phyloP scores from a whole-genome alignment of 2,113 vertebrate genomes.

The Psilopogon haemacephalus region DNA sequence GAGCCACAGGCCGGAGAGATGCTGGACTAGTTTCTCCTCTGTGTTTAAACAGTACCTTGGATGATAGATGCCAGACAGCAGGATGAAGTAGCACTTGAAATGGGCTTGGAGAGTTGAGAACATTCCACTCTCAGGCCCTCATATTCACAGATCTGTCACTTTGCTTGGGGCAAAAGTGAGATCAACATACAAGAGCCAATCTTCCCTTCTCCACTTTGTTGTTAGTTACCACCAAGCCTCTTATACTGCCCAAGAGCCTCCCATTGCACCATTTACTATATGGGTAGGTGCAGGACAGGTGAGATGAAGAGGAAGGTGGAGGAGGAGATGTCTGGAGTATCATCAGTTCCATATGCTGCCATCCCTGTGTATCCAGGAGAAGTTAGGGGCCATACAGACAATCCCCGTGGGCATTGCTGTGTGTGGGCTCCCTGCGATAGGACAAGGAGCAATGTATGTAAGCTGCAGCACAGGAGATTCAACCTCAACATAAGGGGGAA shows the following conservation, averaged over 20 bases:
- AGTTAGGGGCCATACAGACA: rapidly evolving
- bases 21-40: background rate
- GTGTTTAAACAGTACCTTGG: background rate
- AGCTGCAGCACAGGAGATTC: no score
- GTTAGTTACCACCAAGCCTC: background rate
- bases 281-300: background rate
- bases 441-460: no score
- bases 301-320: background rate
- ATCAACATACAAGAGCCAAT: background rate
- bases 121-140: background rate
- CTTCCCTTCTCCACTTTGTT: background rate
- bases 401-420: background rate
- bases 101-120: background rate
- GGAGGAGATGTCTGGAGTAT: background rate
- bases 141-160: background rate
- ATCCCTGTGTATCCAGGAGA: background rate
- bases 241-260: background rate
- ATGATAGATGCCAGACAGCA: background rate
- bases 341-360: background rate
- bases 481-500: no score
- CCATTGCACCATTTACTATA: background rate
- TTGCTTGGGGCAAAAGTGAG: background rate
- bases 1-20: background rate
- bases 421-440: background rate
- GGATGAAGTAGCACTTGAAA: background rate